A percentile compares a stretch with the other conserved stretches of the same genome.
These are phyloP conservation scores for Parnassius glacialis DNA, from an alignment of 2,888 invertebrate species.

Conservation along the genomic window DNA sequence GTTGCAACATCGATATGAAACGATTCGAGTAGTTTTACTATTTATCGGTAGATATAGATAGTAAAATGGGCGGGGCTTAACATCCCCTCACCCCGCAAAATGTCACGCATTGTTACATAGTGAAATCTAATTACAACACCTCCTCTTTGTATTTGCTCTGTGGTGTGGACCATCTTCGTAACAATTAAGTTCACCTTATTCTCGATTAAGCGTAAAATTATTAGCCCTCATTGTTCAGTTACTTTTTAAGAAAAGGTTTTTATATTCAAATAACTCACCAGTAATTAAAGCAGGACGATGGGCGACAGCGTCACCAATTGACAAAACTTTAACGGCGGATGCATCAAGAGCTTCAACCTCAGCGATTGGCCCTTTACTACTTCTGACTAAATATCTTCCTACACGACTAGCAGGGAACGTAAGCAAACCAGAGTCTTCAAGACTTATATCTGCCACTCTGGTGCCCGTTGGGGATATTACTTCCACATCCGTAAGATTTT, in stretches of 20 bases:
- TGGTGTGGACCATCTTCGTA: not conserved
- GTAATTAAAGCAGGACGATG: constrained; percentile 91
- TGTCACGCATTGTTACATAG: too few relatives aligned
- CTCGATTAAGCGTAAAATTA: not conserved
- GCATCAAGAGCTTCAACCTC: constrained; percentile 91
- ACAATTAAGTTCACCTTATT: not conserved
- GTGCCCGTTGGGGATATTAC: constrained; percentile 84
- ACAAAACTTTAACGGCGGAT: constrained; percentile 85
- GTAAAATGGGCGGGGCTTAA: too few relatives aligned
- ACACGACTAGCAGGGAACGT: constrained; percentile 89
- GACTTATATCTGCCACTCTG: constrained; percentile 81
- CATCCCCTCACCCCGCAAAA: too few relatives aligned
- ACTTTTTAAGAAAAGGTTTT: not conserved
- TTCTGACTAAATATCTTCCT: constrained; percentile 86
- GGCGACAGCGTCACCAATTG: constrained; percentile 88
- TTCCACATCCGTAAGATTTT: constrained; percentile 84
- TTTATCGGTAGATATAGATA: too few relatives aligned
- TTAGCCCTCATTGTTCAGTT: not conserved
- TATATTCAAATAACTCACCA: constrained; percentile 62
- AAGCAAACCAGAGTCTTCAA: constrained; percentile 81
- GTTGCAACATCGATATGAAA: too few relatives aligned
- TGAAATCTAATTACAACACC: too few relatives aligned
- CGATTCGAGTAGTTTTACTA: too few relatives aligned
- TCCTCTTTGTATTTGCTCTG: not conserved
- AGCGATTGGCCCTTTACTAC: constrained; percentile 58